Percentiles rank a stretch among this genome's conserved stretches.
phyloP scores from a whole-genome alignment of 2,888 invertebrate species.

The Mycalesis mineus region DNA sequence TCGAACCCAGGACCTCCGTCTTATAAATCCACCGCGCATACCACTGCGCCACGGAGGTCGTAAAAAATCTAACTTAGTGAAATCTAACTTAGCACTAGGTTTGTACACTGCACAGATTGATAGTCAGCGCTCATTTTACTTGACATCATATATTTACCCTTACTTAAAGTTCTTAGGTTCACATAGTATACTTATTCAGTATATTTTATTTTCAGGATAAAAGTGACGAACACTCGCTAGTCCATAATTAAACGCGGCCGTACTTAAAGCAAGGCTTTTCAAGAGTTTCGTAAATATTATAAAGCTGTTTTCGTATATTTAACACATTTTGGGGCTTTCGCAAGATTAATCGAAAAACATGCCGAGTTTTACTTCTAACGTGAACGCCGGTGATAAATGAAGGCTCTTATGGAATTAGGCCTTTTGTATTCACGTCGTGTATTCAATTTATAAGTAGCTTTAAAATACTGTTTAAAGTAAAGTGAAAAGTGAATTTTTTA shows the following conservation, averaged over 20 bases:
- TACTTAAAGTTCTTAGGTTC: too few relatives aligned
- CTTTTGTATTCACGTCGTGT: slow-evolving; percentile 23
- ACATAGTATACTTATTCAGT: too few relatives aligned
- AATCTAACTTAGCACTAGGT: too few relatives aligned
- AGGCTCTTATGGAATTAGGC: slow-evolving; percentile 31
- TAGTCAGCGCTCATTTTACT: neutral
- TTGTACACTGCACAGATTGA: neutral
- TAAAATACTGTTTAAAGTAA: slow-evolving; percentile 7
- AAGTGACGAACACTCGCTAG: too few relatives aligned
- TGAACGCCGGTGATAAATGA: slow-evolving; percentile 32
- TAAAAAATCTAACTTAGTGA: too few relatives aligned
- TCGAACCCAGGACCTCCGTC: too few relatives aligned
- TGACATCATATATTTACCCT: neutral
- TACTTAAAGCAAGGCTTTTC: slow-evolving; percentile 5
- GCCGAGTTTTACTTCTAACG: slow-evolving; percentile 26
- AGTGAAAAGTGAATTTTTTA: too few relatives aligned
- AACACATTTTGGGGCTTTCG: slow-evolving; percentile 25
- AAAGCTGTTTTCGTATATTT: slow-evolving; percentile 22
- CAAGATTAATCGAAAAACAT: slow-evolving; percentile 33
- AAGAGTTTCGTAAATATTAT: slow-evolving; percentile 17
- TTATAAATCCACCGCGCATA: too few relatives aligned
- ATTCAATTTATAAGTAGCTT: slow-evolving; percentile 20
- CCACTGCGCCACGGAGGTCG: too few relatives aligned
- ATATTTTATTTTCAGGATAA: too few relatives aligned
- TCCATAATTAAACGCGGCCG: slow-evolving; percentile 8